Percentiles rank a stretch among this genome's conserved stretches.
Conservation (phyloP, 2,888 invertebrate genomes). For the Lasioglossum zephyrum region DNA sequence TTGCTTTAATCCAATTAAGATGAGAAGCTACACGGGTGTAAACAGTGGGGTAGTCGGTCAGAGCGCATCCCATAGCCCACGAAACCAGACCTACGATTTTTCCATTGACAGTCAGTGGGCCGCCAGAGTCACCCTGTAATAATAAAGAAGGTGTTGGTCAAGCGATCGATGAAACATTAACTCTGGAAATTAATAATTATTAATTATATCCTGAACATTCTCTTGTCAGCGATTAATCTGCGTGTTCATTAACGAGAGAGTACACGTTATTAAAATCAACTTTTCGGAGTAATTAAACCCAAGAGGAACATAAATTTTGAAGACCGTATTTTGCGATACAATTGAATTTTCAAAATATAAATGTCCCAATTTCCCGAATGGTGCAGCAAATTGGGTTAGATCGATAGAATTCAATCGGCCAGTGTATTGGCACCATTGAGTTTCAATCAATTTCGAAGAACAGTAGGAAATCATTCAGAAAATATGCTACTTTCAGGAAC, state of each 20-base stretch:
- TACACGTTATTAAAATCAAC: too few relatives aligned
- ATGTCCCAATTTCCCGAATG: background rate
- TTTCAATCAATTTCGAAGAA: background rate
- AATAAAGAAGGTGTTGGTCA: background rate
- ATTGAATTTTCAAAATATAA: background rate
- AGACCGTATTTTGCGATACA: background rate
- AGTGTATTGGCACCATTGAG: background rate
- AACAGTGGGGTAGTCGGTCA: conserved; percentile 74
- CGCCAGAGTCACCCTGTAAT: conserved; percentile 79
- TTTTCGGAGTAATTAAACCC: background rate
- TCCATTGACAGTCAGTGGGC: conserved; percentile 76
- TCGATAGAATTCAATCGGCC: background rate
- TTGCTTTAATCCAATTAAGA: conserved; percentile 56
- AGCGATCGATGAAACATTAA: background rate
- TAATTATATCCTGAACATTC: background rate
- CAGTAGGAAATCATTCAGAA: background rate
- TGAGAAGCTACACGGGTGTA: conserved; percentile 74
- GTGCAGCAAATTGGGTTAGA: background rate
- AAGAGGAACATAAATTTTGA: background rate
- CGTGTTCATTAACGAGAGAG: too few relatives aligned
- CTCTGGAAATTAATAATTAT: background rate
- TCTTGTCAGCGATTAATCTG: background rate
- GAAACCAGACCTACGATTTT: conserved; percentile 78
- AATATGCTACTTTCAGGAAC: background rate
- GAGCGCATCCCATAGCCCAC: conserved; percentile 76